phyloP scores from a whole-genome alignment of 2,113 vertebrate species.

The Proterorhinus semilunaris region DNA sequence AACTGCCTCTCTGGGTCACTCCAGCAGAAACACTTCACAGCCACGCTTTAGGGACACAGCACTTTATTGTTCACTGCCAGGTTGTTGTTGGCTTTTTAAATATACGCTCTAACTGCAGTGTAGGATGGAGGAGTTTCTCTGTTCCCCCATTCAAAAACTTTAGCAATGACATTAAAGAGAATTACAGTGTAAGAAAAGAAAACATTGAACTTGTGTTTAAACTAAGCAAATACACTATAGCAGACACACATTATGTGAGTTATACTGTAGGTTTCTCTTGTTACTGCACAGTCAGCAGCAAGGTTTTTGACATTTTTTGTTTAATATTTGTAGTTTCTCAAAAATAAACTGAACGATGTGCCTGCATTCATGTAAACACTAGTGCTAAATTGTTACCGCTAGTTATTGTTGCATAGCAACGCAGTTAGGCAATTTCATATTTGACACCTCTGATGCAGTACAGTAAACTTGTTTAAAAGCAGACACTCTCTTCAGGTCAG shows the following conservation, averaged over 20 bases:
- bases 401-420: conserved; percentile 54
- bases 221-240: too few relatives aligned
- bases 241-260: too few relatives aligned
- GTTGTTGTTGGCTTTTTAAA: neutral
- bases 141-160: neutral
- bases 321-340: conserved; percentile 19
- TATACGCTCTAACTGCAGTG: conserved; percentile 4
- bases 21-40: conserved; percentile 46
- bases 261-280: too few relatives aligned
- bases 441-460: conserved; percentile 25
- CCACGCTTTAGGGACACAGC: conserved; percentile 17
- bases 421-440: conserved; percentile 32
- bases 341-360: conserved; percentile 24
- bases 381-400: conserved; percentile 14
- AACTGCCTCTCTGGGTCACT: conserved; percentile 40
- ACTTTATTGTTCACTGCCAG: conserved; percentile 22
- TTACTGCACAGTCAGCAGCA: neutral
- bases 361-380: conserved; percentile 10
- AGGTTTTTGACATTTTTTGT: conserved; percentile 5
- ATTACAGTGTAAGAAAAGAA: too few relatives aligned
- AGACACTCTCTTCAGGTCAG: conserved; percentile 8
- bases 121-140: conserved; percentile 7
- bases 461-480: conserved; percentile 12
- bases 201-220: too few relatives aligned
- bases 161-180: neutral